Base-by-base conservation (phyloP, 2,797 vertebrate genomes). In the Leptoclinus maculatus region DNA sequence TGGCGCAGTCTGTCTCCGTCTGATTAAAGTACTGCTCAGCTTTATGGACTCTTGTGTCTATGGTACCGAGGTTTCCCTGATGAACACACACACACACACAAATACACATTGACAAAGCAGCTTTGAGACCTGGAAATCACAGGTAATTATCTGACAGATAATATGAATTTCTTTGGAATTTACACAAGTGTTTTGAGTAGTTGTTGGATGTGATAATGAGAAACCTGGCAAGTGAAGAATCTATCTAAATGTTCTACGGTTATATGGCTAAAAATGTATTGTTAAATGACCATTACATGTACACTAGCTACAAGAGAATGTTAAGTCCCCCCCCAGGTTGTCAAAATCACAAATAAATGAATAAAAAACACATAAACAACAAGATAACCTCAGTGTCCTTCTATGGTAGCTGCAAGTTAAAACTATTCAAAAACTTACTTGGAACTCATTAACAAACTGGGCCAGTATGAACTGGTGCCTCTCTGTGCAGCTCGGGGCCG, bases 391-490 rank as follows among this genome's bases (percentile, higher is more conserved):
- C 2, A 32, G 23, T 38, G 54, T 57, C 39, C 19, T 38, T 38
- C 9, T 21, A 5, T 64, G 5, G 10, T 25, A 27, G 14, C 27
- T 51, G 0, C 1, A 56, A 63, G 13, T n/a, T 0, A 25, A 60
- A 9, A 1, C 0, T 14, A 59, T 2, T 54, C 2, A 27, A 41
- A 57, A 1, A 23, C 89, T 83, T 93, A 98, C 98, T 85, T 99
- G 97, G 88, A 97, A 97, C 74, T 98, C 96, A 4, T 94, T 94
- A 57, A 98, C 91, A 58, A 96, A 98, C 59, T 99, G 98, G 13
- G 97, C 96, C 93, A 99, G 93, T 2, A 98, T 90, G 86, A 98
- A 97, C 60, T 98, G 96, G 41, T 99, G 97, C 76, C 97, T 96
- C 89, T 99, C 97, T 0, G 85, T 78, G 47, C 96, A 94, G 78